Evolutionary conservation across 2,888 invertebrate species (phyloP), one percentile per base, ranked within the genome.

Genomic region (Saturnia pavonia): DNA sequence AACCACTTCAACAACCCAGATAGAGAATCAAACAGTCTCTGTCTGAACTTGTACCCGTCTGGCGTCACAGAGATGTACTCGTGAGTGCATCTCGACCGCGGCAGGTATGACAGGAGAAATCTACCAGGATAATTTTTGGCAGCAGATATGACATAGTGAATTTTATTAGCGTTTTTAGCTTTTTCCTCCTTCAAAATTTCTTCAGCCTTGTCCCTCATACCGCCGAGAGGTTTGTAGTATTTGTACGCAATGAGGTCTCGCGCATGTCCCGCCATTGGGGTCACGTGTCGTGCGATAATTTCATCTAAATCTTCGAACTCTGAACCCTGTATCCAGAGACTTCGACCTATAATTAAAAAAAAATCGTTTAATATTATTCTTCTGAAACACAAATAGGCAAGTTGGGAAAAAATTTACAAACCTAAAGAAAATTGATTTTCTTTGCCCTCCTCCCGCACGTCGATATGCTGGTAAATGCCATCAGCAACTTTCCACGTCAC

Each of bases 221-320:
- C 98, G 69, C 96, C 95, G 43, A 96, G 95, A 42, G 96, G 95
- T 77, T 96, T 96, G 90, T 97, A 99, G 88, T 99, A 99, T 84
- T 98, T 98, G 91, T 98, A 99, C 60, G 96, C 95, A 69, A 99
- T 92, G 57, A 99, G 94, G 85, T 99, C 99, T 3, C 99, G 95
- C 0, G 98, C 98, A 83, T 97, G 97, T 0, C 97, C 96, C 0
- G 99, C 99, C 99, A 99, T 99, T 0, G 99, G 99, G 73, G 98
- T 98, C 8, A 99, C 97, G 90, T 98, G 96, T 16, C 99, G 96
- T 0, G 99, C 99, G 71, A 99, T 98, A 73, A 99, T 99, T 96
- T 99, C 99, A 89, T 99, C 99, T 48, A 99, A 94, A 91, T 99
- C 99, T 92, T 99, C 99, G 89, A 98, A 99, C 84, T 99, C 99